phyloP scores from a whole-genome alignment of 2,888 invertebrate genomes.

The Melanotus villosus region DNA sequence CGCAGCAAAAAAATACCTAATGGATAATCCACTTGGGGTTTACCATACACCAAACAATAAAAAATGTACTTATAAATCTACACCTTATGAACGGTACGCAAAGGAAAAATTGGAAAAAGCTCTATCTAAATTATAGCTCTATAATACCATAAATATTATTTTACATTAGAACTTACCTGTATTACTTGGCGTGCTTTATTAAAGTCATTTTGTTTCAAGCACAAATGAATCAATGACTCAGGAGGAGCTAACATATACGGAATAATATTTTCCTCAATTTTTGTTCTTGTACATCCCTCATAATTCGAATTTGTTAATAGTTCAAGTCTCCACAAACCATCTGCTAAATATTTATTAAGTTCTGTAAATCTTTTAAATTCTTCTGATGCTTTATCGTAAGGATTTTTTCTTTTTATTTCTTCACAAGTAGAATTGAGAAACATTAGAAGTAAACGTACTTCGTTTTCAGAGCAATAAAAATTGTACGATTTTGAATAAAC shows the following conservation, averaged over 20 bases:
- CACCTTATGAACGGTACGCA: slow-evolving; percentile 71
- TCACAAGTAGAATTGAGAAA: slow-evolving; percentile 73
- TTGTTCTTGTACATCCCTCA: slow-evolving; percentile 69
- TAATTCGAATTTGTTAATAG: slow-evolving; percentile 70
- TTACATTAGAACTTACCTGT: slow-evolving; percentile 77
- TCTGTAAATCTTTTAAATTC: slow-evolving; percentile 59
- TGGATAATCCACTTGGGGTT: slow-evolving; percentile 73
- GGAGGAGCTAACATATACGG: slow-evolving; percentile 83
- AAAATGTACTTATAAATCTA: slow-evolving; percentile 70
- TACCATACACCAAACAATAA: slow-evolving; percentile 64
- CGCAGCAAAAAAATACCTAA: slow-evolving; percentile 71
- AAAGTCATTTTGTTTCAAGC: slow-evolving; percentile 81
- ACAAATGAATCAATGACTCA: slow-evolving; percentile 82
- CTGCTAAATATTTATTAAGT: slow-evolving; percentile 72
- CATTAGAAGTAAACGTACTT: slow-evolving; percentile 73
- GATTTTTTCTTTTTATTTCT: slow-evolving; percentile 67
- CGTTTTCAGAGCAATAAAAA: slow-evolving; percentile 74
- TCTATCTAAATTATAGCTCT: slow-evolving; percentile 72
- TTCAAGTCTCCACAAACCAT: slow-evolving; percentile 82
- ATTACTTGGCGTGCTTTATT: slow-evolving; percentile 84
- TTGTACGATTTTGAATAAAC: slow-evolving; percentile 62
- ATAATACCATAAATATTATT: no score
- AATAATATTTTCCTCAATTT: slow-evolving; percentile 69
- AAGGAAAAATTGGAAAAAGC: slow-evolving; percentile 73
- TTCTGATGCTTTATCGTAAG: slow-evolving; percentile 62